A percentile compares a stretch with the other conserved stretches of the same genome.
These are phyloP conservation scores for Siphamia tubifer DNA, from an alignment of 2,113 vertebrate species.

Conservation along the genomic window DNA sequence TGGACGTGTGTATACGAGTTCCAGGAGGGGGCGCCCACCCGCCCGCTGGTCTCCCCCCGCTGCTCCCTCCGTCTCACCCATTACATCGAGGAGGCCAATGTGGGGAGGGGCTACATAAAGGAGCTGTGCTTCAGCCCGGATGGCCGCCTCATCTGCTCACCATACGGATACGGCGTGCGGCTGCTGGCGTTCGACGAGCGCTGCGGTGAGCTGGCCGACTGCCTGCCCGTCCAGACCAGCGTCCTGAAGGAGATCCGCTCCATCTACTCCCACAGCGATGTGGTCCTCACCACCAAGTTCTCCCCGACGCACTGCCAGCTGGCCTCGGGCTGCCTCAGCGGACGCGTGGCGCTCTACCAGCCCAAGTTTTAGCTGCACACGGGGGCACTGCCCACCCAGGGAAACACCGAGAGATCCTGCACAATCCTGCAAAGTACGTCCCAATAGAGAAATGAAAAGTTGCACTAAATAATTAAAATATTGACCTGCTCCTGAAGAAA, in stretches of 20 bases:
- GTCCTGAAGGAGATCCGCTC: slow-evolving; percentile 92
- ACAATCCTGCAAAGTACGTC: background rate
- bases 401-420: background rate
- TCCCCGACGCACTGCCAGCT: slow-evolving; percentile 99
- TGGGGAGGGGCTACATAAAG: slow-evolving; percentile 96
- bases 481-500: too few species aligned
- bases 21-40: slow-evolving; percentile 85
- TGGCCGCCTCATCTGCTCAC: slow-evolving; percentile 96
- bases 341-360: slow-evolving; percentile 96
- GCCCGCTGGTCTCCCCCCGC: slow-evolving; percentile 88
- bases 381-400: slow-evolving; percentile 13
- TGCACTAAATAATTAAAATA: too few species aligned
- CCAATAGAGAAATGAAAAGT: too few species aligned
- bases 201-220: slow-evolving; percentile 96
- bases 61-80: slow-evolving; percentile 94
- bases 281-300: slow-evolving; percentile 99
- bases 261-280: slow-evolving; percentile 96
- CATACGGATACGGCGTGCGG: slow-evolving; percentile 94
- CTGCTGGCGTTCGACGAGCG: slow-evolving; percentile 91
- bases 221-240: slow-evolving; percentile 90
- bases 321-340: slow-evolving; percentile 98
- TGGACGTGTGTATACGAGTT: slow-evolving; percentile 99
- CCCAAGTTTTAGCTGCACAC: slow-evolving; percentile 90
- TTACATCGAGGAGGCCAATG: slow-evolving; percentile 97
- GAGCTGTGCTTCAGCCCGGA: slow-evolving; percentile 98